Evolutionary conservation across 2,113 vertebrate species (phyloP), one percentile per base, ranked within the genome.

Genomic region (Micronisus gabar): DNA sequence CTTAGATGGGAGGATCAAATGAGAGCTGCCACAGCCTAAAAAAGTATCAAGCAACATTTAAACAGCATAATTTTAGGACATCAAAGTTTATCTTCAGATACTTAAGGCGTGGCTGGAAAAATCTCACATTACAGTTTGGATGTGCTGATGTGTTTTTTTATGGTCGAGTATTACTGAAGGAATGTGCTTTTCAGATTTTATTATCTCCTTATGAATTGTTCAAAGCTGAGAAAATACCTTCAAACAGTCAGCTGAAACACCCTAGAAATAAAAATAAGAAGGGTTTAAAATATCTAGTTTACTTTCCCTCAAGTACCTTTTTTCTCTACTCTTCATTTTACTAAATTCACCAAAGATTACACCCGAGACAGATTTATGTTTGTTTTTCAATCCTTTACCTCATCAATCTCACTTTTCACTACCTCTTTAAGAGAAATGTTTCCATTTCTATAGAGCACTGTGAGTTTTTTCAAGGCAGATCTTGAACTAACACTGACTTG

Each of bases 51-150:
- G 86, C 78, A 95, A 61, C 68, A 94, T 95, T 94, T 95, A 96
- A 84, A 82, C 65, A 78, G 41, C 86, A 93, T 95, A 97, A 97
- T 97, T 98, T 93, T 93, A 95, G 88, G 93, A 97, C 86, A 89
- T 93, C 81, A 92, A 97, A 89, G 80, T 95, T 97, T 96, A 93
- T 96, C 53, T 85, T 95, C 68, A 87, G 83, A 96, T 92, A 53
- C 55, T 72, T 79, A 87, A 96, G 93, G 93, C 92, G 96, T 91
- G 95, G 91, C 96, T 96, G 83, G 84, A 81, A 97, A 92, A 91
- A 76, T 80, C 43, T 97, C 95, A 11, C 14, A 65, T 95, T 90
- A 78, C 90, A 92, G 26, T 95, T 88, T 81, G 84, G 53, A 61
- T 81, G 48, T 78, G 34, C 82, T 81, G 47, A 19, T 83, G 73